Base-by-base conservation (phyloP, 2,797 vertebrate species). In the Liasis olivaceus region DNA sequence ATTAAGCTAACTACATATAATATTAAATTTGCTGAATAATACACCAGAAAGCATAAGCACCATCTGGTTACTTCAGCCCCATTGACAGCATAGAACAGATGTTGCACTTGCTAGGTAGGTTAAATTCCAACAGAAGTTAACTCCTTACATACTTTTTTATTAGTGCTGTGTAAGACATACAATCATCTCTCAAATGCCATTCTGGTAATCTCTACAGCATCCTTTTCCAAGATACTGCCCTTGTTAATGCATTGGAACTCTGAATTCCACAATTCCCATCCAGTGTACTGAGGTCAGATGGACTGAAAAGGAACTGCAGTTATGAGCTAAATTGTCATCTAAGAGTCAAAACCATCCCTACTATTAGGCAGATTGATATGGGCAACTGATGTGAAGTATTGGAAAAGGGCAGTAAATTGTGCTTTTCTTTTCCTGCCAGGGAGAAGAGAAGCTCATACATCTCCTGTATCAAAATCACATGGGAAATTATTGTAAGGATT, bases 11-110 rank as follows among this genome's bases (percentile, higher is more conserved):
- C 88, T 64, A 85, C 63, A 89, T 31, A 85, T 63, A 89, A 81
- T 54, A 47, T 88, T 88, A 84, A 31, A 22, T 88, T 89, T 91
- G 77, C 90, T 63, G 90, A 63, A 88, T 92, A 89, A 81, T 89
- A 51, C 47, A 84, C 62, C 9, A 59, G 22, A 89, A 88, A 24
- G 56, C 69, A 56, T 42, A 59, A 84, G 87, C 59, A 24, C 59
- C 69, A 89, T 84, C 87, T 92, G 91, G 86, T 88, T 84, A 88
- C 54, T 92, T 89, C 22, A 88, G 58, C 9, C 28, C 22, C 42
- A 56, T 84, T 56, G 64, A 54, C 31, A 84, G 28, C 54, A 54
- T 64, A 31, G 20, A 84, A 28, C 87, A 92, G 69, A 92, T 88
- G 91, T 60, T 77, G 58, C n/a, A 88, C 17, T 54, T 84, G 51